Evolutionary conservation across 2,888 invertebrate species (phyloP), one percentile per base, ranked within the genome.

Genomic region (Dilophus febrilis): DNA sequence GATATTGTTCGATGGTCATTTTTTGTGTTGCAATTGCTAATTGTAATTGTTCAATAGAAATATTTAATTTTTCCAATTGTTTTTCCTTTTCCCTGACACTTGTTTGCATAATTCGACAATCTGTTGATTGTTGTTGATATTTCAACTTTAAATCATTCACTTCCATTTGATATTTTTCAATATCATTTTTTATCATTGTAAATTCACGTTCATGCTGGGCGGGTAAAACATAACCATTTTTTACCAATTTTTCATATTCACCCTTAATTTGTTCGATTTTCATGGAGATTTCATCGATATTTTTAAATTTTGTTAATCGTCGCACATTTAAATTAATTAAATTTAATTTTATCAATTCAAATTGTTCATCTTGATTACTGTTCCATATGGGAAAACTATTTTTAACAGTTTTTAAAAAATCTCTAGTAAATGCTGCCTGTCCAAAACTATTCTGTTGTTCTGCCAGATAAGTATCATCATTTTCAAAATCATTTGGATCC

Each of bases 361-460:
- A 53, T 33, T 61, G 58, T 1, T 54, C 51, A 29, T 48, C 45
- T n/a, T 44, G 37, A 2, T 35, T 31, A 14, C 44, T 46, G 22
- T 46, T 47, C 47, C 48, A 48, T 5, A 42, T 34, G 7, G 40
- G 40, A 38, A 58, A 59, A 3, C 55, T 54, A 3, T 53, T 51
- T n/a, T 51, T 51, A 1, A 52, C 49, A 35, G 50, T 48, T 0
- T 32, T 38, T 8, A 55, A 51, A 26, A 37, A 46, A 44, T 42
- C 52, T 46, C 22, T 36, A 4, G 47, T 43, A 28, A 53, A 54
- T 6, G 5, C 4, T 6, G 4, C 8, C 4, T 22, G 5, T 6
- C 22, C 22, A 22, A 22, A 22, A 22, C 22, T 22, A 22, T 22
- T 22, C 8, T 8, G 22, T 6, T 51, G 44, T 3, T 48, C 45